Evolutionary conservation across 2,888 invertebrate genomes (phyloP), one percentile per base, ranked within the genome.

Genomic region (Leptinotarsa tumamoca): DNA sequence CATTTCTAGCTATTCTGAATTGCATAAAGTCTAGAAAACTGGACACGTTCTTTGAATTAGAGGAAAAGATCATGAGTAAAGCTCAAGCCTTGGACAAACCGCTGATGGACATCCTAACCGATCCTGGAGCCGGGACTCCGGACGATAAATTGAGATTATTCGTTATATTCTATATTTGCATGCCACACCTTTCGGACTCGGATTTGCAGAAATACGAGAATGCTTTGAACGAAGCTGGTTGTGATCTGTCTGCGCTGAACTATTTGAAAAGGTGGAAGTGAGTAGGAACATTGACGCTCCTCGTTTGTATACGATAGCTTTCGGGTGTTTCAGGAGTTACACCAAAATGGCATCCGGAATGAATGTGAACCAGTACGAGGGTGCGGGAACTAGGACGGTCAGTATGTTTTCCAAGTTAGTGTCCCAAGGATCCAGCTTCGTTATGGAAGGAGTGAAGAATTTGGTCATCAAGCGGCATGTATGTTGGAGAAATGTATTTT

Each of bases 361-460:
- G 33, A 75, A 79, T 52, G 51, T 80, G 49, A 95, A 93, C 86
- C 96, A 96, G 83, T 96, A 96, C 84, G 98, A 98, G 86, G 95
- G 95, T 33, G 95, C 95, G 15, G 98, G 97, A 43, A 98, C 98
- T 0, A 98, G 97, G 89, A 98, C 98, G 0, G 96, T 98, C 1
- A 96, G 95, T 78, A 99, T 99, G 99, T 98, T 99, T 89, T 97
- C 98, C 13, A 99, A 99, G 89, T 91, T 99, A 73, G 96, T 99
- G 84, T 96, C 96, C 13, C 98, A 98, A 87, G 98, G 98, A 27
- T 99, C 98, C 0, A 96, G 97, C 52, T 98, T 99, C 88, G 98
- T 99, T 0, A 99, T 99, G 98, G 99, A 99, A 89, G 99, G 98
- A 54, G 98, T 99, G 0, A 98, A 98, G 89, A 99, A 99, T 91